Conservation (phyloP, 1,140 invertebrate species). For the Drosophila ficusphila region DNA sequence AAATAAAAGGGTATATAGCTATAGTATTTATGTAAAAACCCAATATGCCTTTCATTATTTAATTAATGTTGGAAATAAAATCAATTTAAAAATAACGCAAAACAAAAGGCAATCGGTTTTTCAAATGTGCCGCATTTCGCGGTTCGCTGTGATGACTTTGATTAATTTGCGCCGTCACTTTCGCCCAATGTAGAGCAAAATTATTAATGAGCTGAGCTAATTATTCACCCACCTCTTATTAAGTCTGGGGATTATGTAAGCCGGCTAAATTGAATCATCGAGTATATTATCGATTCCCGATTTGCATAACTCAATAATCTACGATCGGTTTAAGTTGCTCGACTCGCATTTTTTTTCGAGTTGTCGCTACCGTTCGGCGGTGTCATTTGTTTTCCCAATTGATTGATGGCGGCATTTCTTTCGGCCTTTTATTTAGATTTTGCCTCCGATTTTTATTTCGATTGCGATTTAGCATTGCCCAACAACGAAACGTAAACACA, state of each 20-base stretch:
- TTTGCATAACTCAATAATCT: slow-evolving; percentile 60
- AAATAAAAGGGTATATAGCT: background rate
- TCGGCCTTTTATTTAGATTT: slow-evolving; percentile 16
- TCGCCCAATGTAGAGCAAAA: slow-evolving; percentile 40
- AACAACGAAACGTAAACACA: slow-evolving; percentile 56
- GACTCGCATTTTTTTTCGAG: slow-evolving; percentile 30
- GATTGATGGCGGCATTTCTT: slow-evolving; percentile 67
- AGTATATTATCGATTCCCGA: slow-evolving; percentile 36
- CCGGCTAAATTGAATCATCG: slow-evolving; percentile 27
- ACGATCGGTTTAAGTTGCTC: slow-evolving; percentile 12
- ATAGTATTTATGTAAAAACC: slow-evolving; percentile 7
- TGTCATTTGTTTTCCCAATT: slow-evolving; percentile 54
- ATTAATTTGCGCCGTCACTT: slow-evolving; percentile 46
- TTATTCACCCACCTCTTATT: slow-evolving; percentile 19
- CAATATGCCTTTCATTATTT: slow-evolving; percentile 68
- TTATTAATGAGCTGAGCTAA: slow-evolving; percentile 44
- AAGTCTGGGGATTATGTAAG: slow-evolving; percentile 22
- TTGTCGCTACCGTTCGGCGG: slow-evolving; percentile 63
- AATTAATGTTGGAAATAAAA: slow-evolving; percentile 46
- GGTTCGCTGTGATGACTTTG: slow-evolving; percentile 31
- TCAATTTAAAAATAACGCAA: slow-evolving; percentile 4
- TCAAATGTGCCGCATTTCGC: slow-evolving; percentile 59
- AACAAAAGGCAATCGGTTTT: slow-evolving; percentile 22
- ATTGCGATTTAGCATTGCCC: slow-evolving; percentile 40
- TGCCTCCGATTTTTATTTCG: slow-evolving; percentile 5